Percentiles rank a stretch among this genome's conserved stretches.
Conservation (phyloP, 2,113 vertebrate species). For the Podilymbus podiceps region DNA sequence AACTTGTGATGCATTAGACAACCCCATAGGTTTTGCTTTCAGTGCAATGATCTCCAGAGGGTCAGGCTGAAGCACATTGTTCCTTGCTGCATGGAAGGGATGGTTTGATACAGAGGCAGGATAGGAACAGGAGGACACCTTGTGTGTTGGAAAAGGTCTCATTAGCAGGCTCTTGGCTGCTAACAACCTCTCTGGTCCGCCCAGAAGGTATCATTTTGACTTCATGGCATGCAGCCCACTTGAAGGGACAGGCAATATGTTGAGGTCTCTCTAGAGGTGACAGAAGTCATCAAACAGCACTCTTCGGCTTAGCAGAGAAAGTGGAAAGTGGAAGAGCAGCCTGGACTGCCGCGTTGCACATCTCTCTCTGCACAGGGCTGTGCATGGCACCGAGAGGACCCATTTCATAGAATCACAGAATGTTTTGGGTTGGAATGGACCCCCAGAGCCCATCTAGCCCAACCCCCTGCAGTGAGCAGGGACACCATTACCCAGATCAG, state of each 20-base stretch:
- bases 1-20: not conserved
- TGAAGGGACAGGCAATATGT: not conserved
- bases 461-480: too few species aligned
- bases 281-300: not conserved
- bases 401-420: too few species aligned
- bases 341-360: too few species aligned
- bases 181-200: not conserved
- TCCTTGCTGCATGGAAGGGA: not conserved
- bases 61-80: not conserved
- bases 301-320: not conserved
- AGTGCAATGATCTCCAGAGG: not conserved
- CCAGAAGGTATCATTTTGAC: not conserved
- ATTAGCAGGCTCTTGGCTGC: not conserved
- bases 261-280: not conserved
- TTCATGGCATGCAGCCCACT: not conserved
- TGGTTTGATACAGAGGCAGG: not conserved
- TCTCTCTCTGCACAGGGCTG: not conserved
- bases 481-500: too few species aligned
- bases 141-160: not conserved
- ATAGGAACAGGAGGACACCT: accelerated
- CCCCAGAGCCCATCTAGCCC: too few species aligned
- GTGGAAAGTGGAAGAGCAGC: not conserved
- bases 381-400: accelerated
- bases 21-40: not conserved
- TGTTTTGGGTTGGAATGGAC: too few species aligned